Evolutionary conservation across 2,888 invertebrate species (phyloP).

Genomic region (Chymomyza caudatula): DNA sequence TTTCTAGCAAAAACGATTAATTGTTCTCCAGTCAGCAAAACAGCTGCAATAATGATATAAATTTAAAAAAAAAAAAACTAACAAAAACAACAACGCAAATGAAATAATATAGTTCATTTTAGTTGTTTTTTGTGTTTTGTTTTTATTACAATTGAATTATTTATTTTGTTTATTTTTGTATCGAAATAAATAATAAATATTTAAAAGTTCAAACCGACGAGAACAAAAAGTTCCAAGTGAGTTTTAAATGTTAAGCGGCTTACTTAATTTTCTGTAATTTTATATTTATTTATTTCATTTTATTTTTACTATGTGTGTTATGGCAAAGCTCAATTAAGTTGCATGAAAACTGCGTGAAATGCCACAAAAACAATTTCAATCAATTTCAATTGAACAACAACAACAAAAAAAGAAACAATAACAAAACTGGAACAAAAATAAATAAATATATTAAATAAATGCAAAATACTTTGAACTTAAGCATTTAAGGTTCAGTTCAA

Average conservation of each 20-base stretch:
- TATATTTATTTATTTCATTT: not conserved
- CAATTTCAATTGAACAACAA: not conserved
- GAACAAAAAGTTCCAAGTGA: conserved; percentile 1
- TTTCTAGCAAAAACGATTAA: conserved; percentile 23
- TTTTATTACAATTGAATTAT: not conserved
- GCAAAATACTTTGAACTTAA: not conserved
- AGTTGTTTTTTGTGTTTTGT: not conserved
- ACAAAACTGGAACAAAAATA: not conserved
- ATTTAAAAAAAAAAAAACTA: not conserved
- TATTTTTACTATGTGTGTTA: not conserved
- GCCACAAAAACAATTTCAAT: not conserved
- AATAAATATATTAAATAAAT: not conserved
- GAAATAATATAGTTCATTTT: not conserved
- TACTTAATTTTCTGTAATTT: conserved; percentile 10
- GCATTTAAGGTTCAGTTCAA: not conserved
- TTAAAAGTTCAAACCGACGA: not conserved
- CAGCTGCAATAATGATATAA: conserved; percentile 7
- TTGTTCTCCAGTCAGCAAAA: conserved; percentile 15
- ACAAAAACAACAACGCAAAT: not conserved
- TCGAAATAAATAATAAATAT: not conserved
- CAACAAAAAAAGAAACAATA: not conserved
- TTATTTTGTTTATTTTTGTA: not conserved
- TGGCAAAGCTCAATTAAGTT: not conserved
- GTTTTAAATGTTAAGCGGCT: conserved; percentile 24
- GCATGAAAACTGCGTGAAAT: not conserved